Base-by-base conservation (phyloP, 1,140 invertebrate species). In the Gryllus bimaculatus region DNA sequence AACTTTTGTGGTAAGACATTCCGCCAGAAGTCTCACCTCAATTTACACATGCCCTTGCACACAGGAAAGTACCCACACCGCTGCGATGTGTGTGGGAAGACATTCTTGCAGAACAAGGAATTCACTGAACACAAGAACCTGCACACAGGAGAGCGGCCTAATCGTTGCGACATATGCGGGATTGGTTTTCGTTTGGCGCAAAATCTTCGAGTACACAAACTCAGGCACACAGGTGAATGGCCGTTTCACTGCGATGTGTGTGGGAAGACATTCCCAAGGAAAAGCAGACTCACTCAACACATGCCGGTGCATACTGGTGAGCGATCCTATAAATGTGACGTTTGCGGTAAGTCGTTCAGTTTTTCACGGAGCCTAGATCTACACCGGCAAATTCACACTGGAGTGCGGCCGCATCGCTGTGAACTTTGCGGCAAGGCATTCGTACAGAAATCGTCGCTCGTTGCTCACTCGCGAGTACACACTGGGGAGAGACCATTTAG, bases 321-420 rank as follows among this genome's bases (percentile, higher is more conserved):
- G 73, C 66, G 73, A 26, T 21, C 18, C 18, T 66, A 39, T 39
- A 66, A 18, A 8, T 78, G 78, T 73, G 47, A 49, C 47, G 20
- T 39, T 49, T 78, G 78, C 26, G 78, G 78, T 0, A 47, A 78
- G 26, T 3, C 7, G 54, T 66, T 66, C 1, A 0, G 54, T 3
- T 3, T 7, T 7, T 1, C 2, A 13, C 7, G 18, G 54, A 1
- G 0, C 0, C 54, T 66, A 0, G 48, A 15, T 20, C 88, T 88
- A 12, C 89, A 90, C 82, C 86, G 89, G 73, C 83, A 88, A 75
- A 86, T 87, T 78, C 89, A 90, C 82, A 89, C 88, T 21, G 89
- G 89, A 8, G 88, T 78, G 66, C 47, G 39, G 20, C 82, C 84
- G 20, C 82, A 81, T 79, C 73, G 79, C n/a, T 87, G 86, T 81